Base-by-base conservation (phyloP, 2,888 invertebrate genomes). In the Polydrusus cervinus region DNA sequence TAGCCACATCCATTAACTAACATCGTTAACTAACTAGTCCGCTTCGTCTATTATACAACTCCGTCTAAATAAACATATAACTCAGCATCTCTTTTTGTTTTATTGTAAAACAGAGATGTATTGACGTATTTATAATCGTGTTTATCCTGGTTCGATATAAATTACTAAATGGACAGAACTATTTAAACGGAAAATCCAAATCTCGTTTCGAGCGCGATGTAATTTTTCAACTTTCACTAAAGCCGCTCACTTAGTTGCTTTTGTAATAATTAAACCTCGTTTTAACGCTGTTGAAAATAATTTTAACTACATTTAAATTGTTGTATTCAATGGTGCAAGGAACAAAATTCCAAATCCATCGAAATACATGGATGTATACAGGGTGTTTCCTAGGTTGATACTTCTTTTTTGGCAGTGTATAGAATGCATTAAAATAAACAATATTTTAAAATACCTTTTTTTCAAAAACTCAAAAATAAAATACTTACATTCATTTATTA, bases 221-320 rank as follows among this genome's bases (percentile, higher is more conserved):
- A 38, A 51, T 67, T 67, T 67, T 67, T 67, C 40, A 67, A 67
- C 67, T 67, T 67, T 67, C 67, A 67, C 67, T 67, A 9, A n/a
- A 55, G 53, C 53, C 53, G 67, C 38, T 18, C 49, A 49, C 34
- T 34, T 65, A 25, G 49, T 53, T 38, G 67, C 43, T 51, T 38
- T 53, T 40, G 67, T 55, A 49, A 51, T 51, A 67, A 51, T 53
- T 67, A 16, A 67, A 40, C 49, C 53, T 13, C 53, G 43, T 55
- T 67, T 65, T 55, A 55, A 30, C 53, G 53, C 53, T 30, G 13
- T 55, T 55, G 30, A 11, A 30, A 6, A n/a, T 18, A 5, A 55
- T 30, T 55, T 55, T 55, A 55, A 55, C 53, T n/a, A 30, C 16
- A 43, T 49, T 49, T 49, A 49, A 49, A 16, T 16, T 16, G 49